Conservation (phyloP, 2,888 invertebrate species). For the Elmis aenea region DNA sequence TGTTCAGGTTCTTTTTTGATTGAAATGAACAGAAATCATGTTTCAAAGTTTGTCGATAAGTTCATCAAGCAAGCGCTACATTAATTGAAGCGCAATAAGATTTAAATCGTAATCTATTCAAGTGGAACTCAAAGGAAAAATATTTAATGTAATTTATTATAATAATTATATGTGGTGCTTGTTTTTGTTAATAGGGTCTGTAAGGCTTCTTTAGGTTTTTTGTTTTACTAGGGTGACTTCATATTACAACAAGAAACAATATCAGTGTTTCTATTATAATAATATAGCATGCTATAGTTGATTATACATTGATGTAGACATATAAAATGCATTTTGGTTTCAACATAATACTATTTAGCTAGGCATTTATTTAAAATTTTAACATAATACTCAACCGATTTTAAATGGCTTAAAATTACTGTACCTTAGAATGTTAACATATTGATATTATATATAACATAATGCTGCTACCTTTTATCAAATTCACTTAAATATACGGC, state of each 20-base stretch:
- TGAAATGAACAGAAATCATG: too few species aligned
- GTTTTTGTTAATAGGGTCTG: too few species aligned
- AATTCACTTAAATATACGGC: not conserved
- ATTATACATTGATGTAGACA: not conserved
- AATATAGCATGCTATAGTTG: constrained; percentile 1
- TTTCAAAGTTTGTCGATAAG: too few species aligned
- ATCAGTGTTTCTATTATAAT: constrained; percentile 15
- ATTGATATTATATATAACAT: not conserved
- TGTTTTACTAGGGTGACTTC: not conserved
- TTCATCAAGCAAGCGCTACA: too few species aligned
- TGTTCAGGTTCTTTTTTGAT: too few species aligned
- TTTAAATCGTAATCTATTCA: too few species aligned
- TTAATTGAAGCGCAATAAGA: too few species aligned
- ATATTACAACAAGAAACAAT: constrained; percentile 15
- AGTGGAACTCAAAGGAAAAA: too few species aligned
- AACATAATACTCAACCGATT: constrained; percentile 3
- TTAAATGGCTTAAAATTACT: constrained; percentile 2
- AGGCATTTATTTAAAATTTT: not conserved
- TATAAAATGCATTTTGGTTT: too few species aligned
- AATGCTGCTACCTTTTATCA: not conserved
- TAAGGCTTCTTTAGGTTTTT: not conserved
- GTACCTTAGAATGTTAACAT: not conserved
- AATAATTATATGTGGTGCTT: too few species aligned
- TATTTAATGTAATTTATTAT: too few species aligned
- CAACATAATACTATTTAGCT: too few species aligned